Percentiles rank a stretch among this genome's conserved stretches.
Conservation (phyloP, 2,113 vertebrate species). For the Serilophus lunatus region DNA sequence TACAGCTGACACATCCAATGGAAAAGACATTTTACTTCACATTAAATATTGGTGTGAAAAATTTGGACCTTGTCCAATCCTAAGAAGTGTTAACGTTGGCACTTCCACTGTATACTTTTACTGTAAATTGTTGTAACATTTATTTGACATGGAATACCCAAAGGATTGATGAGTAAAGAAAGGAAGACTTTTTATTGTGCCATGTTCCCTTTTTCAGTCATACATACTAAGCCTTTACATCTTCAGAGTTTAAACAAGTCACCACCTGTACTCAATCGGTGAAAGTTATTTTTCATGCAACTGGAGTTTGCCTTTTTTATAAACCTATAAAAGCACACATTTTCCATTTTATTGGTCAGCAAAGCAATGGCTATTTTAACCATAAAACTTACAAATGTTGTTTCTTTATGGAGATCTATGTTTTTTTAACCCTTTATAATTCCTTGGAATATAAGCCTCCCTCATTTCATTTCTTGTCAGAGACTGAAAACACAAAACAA, state of each 20-base stretch:
- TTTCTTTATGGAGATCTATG: slow-evolving; percentile 72
- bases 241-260: slow-evolving; percentile 83
- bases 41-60: slow-evolving; percentile 89
- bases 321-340: slow-evolving; percentile 83
- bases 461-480: slow-evolving; percentile 51
- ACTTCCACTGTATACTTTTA: slow-evolving; percentile 90
- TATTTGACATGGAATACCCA: slow-evolving; percentile 90
- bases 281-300: slow-evolving; percentile 83
- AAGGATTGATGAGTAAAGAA: slow-evolving; percentile 86
- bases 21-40: slow-evolving; percentile 85
- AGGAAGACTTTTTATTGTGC: slow-evolving; percentile 84
- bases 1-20: slow-evolving; percentile 85
- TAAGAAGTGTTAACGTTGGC: slow-evolving; percentile 93
- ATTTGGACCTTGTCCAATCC: slow-evolving; percentile 82
- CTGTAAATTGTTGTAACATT: slow-evolving; percentile 92
- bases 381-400: slow-evolving; percentile 74
- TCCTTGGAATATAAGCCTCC: slow-evolving; percentile 45
- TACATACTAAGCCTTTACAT: slow-evolving; percentile 82
- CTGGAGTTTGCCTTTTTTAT: slow-evolving; percentile 79
- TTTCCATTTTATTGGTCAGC: slow-evolving; percentile 84
- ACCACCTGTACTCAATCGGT: slow-evolving; percentile 84
- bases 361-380: slow-evolving; percentile 75
- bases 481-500: slow-evolving; percentile 50
- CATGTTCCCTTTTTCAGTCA: slow-evolving; percentile 92
- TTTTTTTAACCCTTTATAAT: slow-evolving; percentile 69